Percentiles rank a stretch among this genome's conserved stretches.
phyloP scores from a whole-genome alignment of 2,797 vertebrate genomes.

The Lepus townsendii region DNA sequence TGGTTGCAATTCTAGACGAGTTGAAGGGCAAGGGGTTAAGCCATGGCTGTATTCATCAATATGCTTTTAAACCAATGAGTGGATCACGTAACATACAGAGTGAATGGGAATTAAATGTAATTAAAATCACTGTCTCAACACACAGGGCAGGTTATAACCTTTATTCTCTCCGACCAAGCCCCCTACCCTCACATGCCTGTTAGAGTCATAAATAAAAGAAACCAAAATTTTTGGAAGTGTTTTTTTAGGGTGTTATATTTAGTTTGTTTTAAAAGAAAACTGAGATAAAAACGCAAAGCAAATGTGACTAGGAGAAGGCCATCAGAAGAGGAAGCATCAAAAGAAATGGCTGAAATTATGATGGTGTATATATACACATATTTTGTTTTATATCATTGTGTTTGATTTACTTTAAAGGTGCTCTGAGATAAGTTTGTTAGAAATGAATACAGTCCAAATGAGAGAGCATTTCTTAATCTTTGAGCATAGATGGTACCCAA shows the following conservation, averaged over 20 bases:
- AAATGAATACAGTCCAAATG: slow-evolving; percentile 10
- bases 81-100: slow-evolving; percentile 79
- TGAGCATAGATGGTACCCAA: neutral
- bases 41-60: slow-evolving; percentile 78
- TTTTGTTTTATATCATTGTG: slow-evolving; percentile 1
- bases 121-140: slow-evolving; percentile 84
- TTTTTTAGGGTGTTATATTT: slow-evolving; percentile 28
- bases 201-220: slow-evolving; percentile 75
- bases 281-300: slow-evolving; percentile 54
- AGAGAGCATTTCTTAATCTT: neutral
- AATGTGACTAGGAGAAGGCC: slow-evolving; percentile 21
- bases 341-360: slow-evolving; percentile 23
- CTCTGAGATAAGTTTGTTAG: neutral
- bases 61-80: slow-evolving; percentile 80
- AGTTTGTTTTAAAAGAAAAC: slow-evolving; percentile 40
- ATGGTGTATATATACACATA: neutral
- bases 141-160: slow-evolving; percentile 77
- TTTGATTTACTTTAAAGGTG: slow-evolving; percentile 53
- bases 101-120: slow-evolving; percentile 82
- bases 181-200: slow-evolving; percentile 53
- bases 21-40: slow-evolving; percentile 79
- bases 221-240: neutral
- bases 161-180: slow-evolving; percentile 70
- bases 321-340: slow-evolving; percentile 38
- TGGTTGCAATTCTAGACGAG: slow-evolving; percentile 77